Conservation (phyloP, 2,888 invertebrate species). For the Rosalia funebris region DNA sequence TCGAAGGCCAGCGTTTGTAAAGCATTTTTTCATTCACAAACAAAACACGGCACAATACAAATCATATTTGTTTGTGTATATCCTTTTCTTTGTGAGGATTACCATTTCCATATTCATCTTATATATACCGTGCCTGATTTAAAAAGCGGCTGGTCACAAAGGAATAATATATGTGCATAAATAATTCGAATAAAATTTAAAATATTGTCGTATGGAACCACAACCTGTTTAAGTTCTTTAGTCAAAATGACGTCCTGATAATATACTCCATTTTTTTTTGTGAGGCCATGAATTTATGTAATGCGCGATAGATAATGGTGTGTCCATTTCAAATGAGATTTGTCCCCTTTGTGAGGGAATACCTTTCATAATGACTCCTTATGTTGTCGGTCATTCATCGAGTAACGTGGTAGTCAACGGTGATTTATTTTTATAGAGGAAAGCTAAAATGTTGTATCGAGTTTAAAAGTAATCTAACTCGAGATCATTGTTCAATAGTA, state of each 20-base stretch:
- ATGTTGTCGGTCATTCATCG: conserved; percentile 38
- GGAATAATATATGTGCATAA: conserved; percentile 57
- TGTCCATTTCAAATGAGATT: conserved; percentile 43
- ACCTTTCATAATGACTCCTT: conserved; percentile 46
- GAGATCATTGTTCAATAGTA: conserved; percentile 19
- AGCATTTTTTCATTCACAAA: conserved; percentile 33
- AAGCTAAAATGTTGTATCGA: conserved; percentile 13
- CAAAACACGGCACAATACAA: conserved; percentile 45
- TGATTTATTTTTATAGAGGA: conserved; percentile 25
- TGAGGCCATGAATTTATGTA: conserved; percentile 40
- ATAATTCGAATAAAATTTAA: conserved; percentile 58
- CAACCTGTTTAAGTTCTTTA: conserved; percentile 54
- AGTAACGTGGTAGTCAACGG: conserved; percentile 48
- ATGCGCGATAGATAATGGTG: conserved; percentile 41
- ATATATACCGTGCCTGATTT: conserved; percentile 52
- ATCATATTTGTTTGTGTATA: conserved; percentile 54
- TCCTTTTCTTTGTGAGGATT: conserved; percentile 48
- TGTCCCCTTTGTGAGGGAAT: conserved; percentile 42
- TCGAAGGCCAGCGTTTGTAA: conserved; percentile 8
- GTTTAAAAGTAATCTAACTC: conserved; percentile 22
- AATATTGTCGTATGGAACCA: conserved; percentile 55
- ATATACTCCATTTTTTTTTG: conserved; percentile 50
- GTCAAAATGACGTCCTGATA: conserved; percentile 53
- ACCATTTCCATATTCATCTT: conserved; percentile 54
- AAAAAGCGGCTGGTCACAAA: conserved; percentile 57